Evolutionary conservation across 2,797 vertebrate genomes (phyloP).

Genomic region (Apogon hyalosoma): DNA sequence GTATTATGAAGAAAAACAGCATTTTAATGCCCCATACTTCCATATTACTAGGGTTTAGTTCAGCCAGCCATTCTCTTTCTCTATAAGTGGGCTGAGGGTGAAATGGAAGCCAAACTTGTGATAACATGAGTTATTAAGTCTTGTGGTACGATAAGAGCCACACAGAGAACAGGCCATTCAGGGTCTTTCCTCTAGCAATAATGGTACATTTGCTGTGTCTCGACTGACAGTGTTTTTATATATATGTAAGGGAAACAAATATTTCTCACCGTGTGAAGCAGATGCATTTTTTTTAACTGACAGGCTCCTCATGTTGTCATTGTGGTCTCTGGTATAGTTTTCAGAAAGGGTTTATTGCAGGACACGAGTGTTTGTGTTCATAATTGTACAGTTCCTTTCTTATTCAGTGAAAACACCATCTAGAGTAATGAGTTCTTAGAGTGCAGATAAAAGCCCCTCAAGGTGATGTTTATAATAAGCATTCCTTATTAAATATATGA

Average conservation of each 20-base stretch:
- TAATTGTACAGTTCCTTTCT: conserved; percentile 34
- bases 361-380: conserved; percentile 27
- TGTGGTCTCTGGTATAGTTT: conserved; percentile 27
- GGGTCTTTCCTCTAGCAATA: conserved; percentile 19
- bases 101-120: conserved; percentile 20
- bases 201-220: conserved; percentile 20
- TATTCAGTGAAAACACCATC: conserved; percentile 43
- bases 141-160: not conserved
- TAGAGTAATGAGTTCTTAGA: conserved; percentile 42
- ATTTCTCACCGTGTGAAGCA: conserved; percentile 1
- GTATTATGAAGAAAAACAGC: conserved; percentile 19
- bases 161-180: conserved; percentile 7
- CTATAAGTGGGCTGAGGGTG: not conserved
- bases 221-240: conserved; percentile 22
- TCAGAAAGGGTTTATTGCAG: conserved; percentile 32
- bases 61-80: not conserved
- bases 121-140: conserved; percentile 30
- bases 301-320: conserved; percentile 23
- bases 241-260: conserved; percentile 17
- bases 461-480: conserved; percentile 55
- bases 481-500: conserved; percentile 42
- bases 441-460: conserved; percentile 42
- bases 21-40: not conserved
- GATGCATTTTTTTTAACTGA: conserved; percentile 29
- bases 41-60: not conserved